These are phyloP conservation scores for Pseudonaja textilis DNA, from an alignment of 2,113 vertebrate genomes.

Conservation along the genomic window DNA sequence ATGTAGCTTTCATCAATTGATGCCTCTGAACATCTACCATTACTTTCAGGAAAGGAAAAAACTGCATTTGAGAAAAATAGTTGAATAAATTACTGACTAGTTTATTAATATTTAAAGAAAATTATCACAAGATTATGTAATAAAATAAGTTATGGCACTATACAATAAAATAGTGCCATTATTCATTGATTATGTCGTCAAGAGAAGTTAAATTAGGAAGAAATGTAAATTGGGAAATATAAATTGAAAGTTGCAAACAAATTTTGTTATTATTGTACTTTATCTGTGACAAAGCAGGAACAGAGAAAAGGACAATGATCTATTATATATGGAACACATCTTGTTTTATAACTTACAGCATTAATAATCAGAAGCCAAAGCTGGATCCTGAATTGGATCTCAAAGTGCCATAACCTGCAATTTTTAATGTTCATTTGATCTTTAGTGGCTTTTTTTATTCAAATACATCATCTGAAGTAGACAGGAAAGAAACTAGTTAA, in stretches of 20 bases:
- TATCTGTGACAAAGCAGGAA: background rate
- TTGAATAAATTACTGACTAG: background rate
- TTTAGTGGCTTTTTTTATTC: background rate
- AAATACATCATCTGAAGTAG: background rate
- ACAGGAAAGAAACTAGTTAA: background rate
- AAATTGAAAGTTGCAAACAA: background rate
- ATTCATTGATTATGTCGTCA: background rate
- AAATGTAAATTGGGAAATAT: background rate
- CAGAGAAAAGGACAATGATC: background rate
- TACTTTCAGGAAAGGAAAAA: background rate
- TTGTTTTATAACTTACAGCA: background rate
- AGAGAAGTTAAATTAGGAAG: background rate
- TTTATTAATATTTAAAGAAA: background rate
- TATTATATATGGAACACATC: background rate
- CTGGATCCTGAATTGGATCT: background rate
- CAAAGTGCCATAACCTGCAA: background rate
- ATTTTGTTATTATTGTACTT: background rate
- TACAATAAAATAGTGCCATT: background rate
- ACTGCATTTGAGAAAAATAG: background rate
- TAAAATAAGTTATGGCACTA: background rate
- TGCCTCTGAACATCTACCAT: background rate
- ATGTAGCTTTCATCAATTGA: background rate
- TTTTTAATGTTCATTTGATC: background rate
- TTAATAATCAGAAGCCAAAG: background rate
- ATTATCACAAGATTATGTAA: background rate